Conservation (phyloP, 2,797 vertebrate species). For the Parotocinclus haroldoi region DNA sequence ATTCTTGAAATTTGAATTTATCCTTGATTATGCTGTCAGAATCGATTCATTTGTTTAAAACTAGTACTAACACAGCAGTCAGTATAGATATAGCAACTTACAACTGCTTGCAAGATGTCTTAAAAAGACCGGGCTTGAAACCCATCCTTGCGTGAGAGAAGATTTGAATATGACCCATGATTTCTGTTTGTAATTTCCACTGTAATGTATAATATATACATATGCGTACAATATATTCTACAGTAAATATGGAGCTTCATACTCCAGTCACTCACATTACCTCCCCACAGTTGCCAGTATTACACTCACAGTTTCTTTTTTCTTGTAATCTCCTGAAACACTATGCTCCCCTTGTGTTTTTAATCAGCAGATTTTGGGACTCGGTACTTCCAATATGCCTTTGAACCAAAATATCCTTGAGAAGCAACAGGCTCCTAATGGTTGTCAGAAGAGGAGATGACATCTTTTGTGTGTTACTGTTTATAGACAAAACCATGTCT, state of each 20-base stretch:
- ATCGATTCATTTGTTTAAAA: no score
- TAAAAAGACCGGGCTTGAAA: no score
- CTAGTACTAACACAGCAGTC: no score
- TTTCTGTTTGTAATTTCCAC: no score
- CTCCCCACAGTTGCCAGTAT: not conserved
- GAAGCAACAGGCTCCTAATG: constrained; percentile 25
- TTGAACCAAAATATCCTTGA: constrained; percentile 30
- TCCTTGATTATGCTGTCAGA: no score
- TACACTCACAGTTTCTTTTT: not conserved
- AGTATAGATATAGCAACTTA: no score
- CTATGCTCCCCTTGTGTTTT: constrained; percentile 21
- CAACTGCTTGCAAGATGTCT: no score
- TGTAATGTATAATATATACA: no score
- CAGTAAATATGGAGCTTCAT: constrained; percentile 12
- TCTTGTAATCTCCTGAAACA: constrained; percentile 11
- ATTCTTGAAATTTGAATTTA: no score
- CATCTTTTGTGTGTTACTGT: constrained; percentile 22
- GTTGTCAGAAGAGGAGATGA: constrained; percentile 30
- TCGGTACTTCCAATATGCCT: constrained; percentile 23
- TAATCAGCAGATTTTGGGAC: constrained; percentile 23
- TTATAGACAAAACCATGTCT: constrained; percentile 18
- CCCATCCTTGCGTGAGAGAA: no score
- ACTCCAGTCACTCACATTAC: constrained; percentile 13
- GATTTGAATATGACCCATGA: no score
- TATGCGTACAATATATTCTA: not conserved